Evolutionary conservation across 1,140 invertebrate species (phyloP).

Genomic region (Magallana gigas): DNA sequence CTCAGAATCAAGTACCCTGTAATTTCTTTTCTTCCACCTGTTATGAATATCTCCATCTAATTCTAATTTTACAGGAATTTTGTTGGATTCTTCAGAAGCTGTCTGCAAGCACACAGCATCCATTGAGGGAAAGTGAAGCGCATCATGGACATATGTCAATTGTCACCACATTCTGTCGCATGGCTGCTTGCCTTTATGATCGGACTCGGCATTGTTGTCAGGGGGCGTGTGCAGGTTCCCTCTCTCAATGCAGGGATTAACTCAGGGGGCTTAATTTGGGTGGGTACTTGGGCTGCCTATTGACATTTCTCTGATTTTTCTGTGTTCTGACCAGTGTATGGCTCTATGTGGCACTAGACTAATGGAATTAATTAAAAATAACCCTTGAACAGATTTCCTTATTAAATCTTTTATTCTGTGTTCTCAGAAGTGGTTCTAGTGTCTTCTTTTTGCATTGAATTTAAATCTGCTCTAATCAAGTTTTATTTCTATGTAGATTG

Average conservation of each 20-base stretch:
- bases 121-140: constrained; percentile 24
- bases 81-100: neutral
- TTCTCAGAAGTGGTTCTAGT: constrained; percentile 25
- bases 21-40: neutral
- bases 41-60: neutral
- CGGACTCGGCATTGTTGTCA: neutral
- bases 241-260: constrained; percentile 27
- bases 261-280: constrained; percentile 25
- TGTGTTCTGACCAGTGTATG: neutral
- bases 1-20: no score
- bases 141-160: constrained; percentile 28
- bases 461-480: constrained; percentile 31
- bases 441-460: constrained; percentile 19
- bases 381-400: constrained; percentile 31
- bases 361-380: constrained; percentile 36
- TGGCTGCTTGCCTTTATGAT: neutral
- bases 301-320: constrained; percentile 19
- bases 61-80: constrained; percentile 26
- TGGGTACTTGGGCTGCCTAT: constrained; percentile 3
- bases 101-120: neutral
- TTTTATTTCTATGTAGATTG: constrained; percentile 36
- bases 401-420: constrained; percentile 3
- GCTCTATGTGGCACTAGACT: neutral
- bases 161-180: constrained; percentile 13
- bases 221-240: neutral